Base-by-base conservation (phyloP, 2,113 vertebrate genomes). In the Anarrhichthys ocellatus region DNA sequence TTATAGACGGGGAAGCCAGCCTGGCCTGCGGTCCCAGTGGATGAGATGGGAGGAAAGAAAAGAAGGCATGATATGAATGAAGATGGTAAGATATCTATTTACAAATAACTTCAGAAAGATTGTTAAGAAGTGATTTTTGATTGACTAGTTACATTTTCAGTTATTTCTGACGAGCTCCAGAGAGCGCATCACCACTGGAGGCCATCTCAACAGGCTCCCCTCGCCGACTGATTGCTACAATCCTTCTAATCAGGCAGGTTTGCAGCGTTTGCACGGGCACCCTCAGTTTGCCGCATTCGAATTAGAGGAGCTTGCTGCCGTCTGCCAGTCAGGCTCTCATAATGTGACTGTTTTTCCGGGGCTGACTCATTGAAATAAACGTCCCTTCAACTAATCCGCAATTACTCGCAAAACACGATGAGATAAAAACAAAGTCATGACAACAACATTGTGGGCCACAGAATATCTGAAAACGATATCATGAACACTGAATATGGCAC, bases 1-100 rank as follows among this genome's bases (percentile, higher is more conserved):
- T 99, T 99, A 91, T 97, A 99, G 68, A 97, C 97, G 0, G 97
- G 95, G 85, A 97, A 99, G 9, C 97, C 97, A 0, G 97, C 97
- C 88, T 97, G 97, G 54, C 96, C 97, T 99, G 92, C 10, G 66
- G 58, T 15, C 11, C 34, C 34, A 29, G 6, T 6, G 38, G 62
- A 65, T 32, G 44, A 14, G 24, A 29, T 32, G 44, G 20, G 24
- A 29, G 48, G 11, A 4, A 62, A 59, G 1, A 29, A 48, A 63
- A 62, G 5, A 48, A 50, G 48, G 2, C 9, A 62, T 58, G 18
- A 58, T 32, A 42, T 27, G n/a, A 17, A 76, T 66, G 27, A 48
- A 40, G 40, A 66, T 4, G 62, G 50, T 24, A 34, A 15, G 14
- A 38, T n/a, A 4, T 29, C 42, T 24, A 3, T 70, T 29, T 11